Evolutionary conservation across 2,113 vertebrate species (phyloP).

Genomic region (Hystrix brachyura): DNA sequence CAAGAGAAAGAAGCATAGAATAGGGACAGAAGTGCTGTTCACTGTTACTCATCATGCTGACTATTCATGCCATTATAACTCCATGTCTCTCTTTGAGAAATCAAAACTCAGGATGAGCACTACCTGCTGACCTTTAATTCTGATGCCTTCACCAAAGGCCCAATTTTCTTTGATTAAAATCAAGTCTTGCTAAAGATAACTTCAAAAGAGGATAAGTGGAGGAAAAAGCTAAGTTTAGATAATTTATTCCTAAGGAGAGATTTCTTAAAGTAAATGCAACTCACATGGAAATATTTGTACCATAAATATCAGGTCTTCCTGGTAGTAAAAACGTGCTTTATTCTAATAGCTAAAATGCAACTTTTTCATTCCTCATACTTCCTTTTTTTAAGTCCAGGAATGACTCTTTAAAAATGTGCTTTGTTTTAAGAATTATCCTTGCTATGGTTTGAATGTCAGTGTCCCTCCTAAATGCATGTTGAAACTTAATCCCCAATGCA

Average conservation of each 20-base stretch:
- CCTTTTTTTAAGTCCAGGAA: background rate
- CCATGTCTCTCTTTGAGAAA: background rate
- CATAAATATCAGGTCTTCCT: background rate
- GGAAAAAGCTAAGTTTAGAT: background rate
- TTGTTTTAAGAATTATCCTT: background rate
- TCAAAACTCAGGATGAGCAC: slow-evolving; percentile 23
- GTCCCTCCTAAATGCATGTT: background rate
- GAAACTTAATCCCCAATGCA: background rate
- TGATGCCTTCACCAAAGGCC: slow-evolving; percentile 25
- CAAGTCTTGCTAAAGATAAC: slow-evolving; percentile 32
- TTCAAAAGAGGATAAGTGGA: slow-evolving; percentile 23
- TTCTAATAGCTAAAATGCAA: background rate
- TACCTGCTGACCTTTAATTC: background rate
- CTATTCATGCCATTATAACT: background rate
- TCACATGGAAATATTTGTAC: background rate
- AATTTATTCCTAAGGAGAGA: background rate
- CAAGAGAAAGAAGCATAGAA: background rate
- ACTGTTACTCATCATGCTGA: background rate
- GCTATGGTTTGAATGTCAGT: background rate
- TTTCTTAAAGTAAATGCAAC: background rate
- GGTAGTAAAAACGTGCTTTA: background rate
- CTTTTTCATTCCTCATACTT: background rate
- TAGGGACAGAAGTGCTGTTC: background rate
- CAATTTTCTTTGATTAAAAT: slow-evolving; percentile 40
- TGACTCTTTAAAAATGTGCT: background rate